A percentile compares a stretch with the other conserved stretches of the same genome.
These are phyloP conservation scores for Pterocles burchelli DNA, from an alignment of 2,113 vertebrate genomes.

Conservation along the genomic window DNA sequence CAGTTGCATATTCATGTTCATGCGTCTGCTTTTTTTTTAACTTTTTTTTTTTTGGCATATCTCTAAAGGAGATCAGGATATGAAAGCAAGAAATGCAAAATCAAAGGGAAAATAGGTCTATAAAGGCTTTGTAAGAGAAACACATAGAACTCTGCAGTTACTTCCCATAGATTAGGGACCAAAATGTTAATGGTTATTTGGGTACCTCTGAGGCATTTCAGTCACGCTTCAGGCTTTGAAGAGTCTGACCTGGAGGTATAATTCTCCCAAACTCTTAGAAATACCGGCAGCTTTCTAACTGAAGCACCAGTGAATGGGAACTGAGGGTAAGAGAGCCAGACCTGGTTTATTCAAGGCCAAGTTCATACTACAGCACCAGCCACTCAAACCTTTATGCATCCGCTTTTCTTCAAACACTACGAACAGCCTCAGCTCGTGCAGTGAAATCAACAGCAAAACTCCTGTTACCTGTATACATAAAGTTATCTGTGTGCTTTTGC, in stretches of 20 bases:
- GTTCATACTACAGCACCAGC: neutral
- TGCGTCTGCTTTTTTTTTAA: neutral
- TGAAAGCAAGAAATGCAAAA: conserved; percentile 20
- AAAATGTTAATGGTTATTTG: neutral
- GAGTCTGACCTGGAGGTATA: neutral
- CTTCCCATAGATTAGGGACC: neutral
- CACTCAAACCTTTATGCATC: neutral
- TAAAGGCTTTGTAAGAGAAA: neutral
- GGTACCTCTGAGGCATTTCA: neutral
- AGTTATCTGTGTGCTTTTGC: neutral
- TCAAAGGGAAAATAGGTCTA: neutral
- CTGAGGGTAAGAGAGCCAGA: neutral
- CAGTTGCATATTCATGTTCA: neutral
- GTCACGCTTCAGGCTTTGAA: neutral
- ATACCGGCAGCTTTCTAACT: neutral
- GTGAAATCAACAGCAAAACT: neutral
- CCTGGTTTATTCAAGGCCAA: neutral
- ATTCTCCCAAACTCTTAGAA: neutral
- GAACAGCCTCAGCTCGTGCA: neutral
- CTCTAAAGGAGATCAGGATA: neutral
- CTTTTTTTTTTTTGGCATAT: neutral
- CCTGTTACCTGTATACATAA: neutral
- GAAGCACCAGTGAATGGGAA: neutral
- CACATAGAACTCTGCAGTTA: neutral
- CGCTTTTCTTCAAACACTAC: neutral